Evolutionary conservation across 2,797 vertebrate genomes (phyloP), one percentile per base, ranked within the genome.

Genomic region (Martes flavigula): DNA sequence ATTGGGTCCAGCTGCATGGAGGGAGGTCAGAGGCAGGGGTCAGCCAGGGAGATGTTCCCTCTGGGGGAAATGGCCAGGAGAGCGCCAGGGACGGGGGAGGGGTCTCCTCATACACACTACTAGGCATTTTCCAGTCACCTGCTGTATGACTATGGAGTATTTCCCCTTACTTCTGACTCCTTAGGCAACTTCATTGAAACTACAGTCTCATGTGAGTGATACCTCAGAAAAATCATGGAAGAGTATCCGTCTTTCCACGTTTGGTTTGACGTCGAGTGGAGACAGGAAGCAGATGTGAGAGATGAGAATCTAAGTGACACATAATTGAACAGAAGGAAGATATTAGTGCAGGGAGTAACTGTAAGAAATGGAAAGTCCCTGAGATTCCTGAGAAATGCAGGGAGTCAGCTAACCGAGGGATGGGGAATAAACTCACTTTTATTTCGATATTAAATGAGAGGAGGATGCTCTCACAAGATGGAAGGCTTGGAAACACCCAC

Each of bases 321-420:
- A 62, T 15, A 40, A 79, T 84, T 83, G 20, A 58, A 79, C 40
- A 82, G 73, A 66, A 86, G 56, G 21, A 82, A 40, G 89, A 21
- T 20, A n/a, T 77, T n/a, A 91, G 30, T 62, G 85, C 20, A 87
- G 32, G 48, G 60, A 92, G 48, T n/a, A 58, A 88, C n/a, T 78
- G 23, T 12, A 40, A 93, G 88, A 75, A 91, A 66, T 7, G 81
- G 84, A 97, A 98, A 96, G 89, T 82, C 93, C 87, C 91, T 60
- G 81, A 46, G 70, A 94, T 60, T 94, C 93, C 79, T 48, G 62
- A 86, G 68, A 81, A 92, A 92, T 66, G 35, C 68, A 79, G 40
- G 14, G 32, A 27, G 82, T 82, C 54, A 30, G 46, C 85, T 81
- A 72, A 30, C 27, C 9, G 60, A 72, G 11, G 12, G 23, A 43